phyloP scores from a whole-genome alignment of 2,888 invertebrate species.

The Drosophila paucipuncta region DNA sequence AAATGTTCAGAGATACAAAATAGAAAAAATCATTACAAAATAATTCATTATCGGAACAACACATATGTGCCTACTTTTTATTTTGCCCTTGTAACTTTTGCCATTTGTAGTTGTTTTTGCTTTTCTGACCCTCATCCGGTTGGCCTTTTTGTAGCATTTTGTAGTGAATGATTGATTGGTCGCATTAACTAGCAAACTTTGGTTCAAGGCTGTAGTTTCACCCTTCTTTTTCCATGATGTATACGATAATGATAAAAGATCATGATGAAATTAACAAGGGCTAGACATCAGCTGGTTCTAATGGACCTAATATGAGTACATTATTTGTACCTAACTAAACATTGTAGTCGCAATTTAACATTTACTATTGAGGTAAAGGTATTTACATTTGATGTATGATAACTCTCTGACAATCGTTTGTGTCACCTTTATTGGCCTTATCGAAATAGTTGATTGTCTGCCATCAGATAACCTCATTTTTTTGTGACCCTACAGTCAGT shows the following conservation, averaged over 20 bases:
- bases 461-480: conserved; percentile 47
- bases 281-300: conserved; percentile 31
- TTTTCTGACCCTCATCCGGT: conserved; percentile 13
- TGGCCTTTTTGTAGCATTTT: conserved; percentile 58
- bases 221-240: conserved; percentile 19
- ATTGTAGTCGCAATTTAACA: not conserved
- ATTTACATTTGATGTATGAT: conserved; percentile 5
- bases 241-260: conserved; percentile 3
- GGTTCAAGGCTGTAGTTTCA: conserved; percentile 30
- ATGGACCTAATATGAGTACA: conserved; percentile 3
- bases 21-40: conserved; percentile 12
- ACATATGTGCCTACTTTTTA: conserved; percentile 37
- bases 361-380: conserved; percentile 1
- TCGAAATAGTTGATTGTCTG: conserved; percentile 37
- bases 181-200: conserved; percentile 53
- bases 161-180: conserved; percentile 62
- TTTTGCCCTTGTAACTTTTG: conserved; percentile 53
- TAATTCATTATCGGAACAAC: conserved; percentile 51
- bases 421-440: conserved; percentile 35
- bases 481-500: conserved; percentile 12
- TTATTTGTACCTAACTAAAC: not conserved
- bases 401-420: conserved; percentile 10
- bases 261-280: conserved; percentile 36
- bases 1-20: not conserved
- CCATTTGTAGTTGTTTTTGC: conserved; percentile 34